These are phyloP conservation scores for Corythoichthys intestinalis DNA, from an alignment of 2,113 vertebrate species.

Conservation along the genomic window DNA sequence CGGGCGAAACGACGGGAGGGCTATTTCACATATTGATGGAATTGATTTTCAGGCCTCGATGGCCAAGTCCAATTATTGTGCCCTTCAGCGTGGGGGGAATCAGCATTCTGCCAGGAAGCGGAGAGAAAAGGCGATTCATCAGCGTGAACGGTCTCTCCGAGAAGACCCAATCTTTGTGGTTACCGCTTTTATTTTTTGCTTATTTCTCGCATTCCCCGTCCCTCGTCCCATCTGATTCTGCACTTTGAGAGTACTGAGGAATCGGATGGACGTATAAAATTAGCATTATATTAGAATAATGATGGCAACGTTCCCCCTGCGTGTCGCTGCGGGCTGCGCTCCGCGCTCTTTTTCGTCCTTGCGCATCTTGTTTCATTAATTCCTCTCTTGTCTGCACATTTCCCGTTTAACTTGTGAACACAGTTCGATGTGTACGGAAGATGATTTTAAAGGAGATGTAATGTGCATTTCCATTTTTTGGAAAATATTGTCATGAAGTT, in stretches of 20 bases:
- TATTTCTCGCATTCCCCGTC: constrained; percentile 18
- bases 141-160: constrained; percentile 15
- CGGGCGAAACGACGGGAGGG: constrained; percentile 6
- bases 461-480: neutral
- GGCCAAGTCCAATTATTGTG: constrained; percentile 38
- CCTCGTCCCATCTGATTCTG: constrained; percentile 23
- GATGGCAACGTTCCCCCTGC: constrained; percentile 26
- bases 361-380: constrained; percentile 15
- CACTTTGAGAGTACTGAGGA: constrained; percentile 27
- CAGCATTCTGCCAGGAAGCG: constrained; percentile 8
- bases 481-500: neutral
- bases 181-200: constrained; percentile 12
- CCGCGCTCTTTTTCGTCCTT: neutral
- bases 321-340: constrained; percentile 21
- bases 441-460: neutral
- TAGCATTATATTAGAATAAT: constrained; percentile 50
- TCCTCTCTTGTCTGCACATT: constrained; percentile 10
- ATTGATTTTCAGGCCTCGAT: constrained; percentile 38
- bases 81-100: constrained; percentile 7
- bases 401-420: constrained; percentile 19
- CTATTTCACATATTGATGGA: constrained; percentile 45
- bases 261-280: constrained; percentile 42
- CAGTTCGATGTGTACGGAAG: neutral
- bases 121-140: constrained; percentile 26
- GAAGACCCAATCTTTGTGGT: constrained; percentile 17